A percentile compares a stretch with the other conserved stretches of the same genome.
phyloP scores from a whole-genome alignment of 2,888 invertebrate species.

The Caenorhabditis angaria region DNA sequence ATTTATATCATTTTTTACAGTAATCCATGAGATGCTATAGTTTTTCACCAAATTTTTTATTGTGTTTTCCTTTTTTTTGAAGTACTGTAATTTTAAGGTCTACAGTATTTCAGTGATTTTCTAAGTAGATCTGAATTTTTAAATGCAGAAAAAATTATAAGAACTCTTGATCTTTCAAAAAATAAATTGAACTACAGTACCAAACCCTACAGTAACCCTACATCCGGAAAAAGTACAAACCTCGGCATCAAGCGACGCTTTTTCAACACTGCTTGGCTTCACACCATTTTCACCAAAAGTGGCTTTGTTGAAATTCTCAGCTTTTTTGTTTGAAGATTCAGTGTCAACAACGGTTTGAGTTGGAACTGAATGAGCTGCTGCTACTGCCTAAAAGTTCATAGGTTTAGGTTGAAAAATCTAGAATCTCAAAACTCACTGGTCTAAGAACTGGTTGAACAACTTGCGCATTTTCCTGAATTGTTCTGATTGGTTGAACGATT shows the following conservation, averaged over 20 bases:
- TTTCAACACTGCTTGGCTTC: constrained; percentile 25
- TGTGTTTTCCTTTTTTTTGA: neutral
- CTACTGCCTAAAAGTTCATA: neutral
- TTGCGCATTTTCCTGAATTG: constrained; percentile 33
- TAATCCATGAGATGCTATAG: too few relatives aligned
- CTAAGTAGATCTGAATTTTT: neutral
- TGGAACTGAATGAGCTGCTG: constrained; percentile 22
- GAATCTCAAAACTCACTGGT: constrained; percentile 10
- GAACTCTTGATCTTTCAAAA: too few relatives aligned
- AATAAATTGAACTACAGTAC: too few relatives aligned
- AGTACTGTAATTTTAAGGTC: neutral
- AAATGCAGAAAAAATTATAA: neutral
- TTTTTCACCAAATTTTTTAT: neutral
- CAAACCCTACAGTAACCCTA: neutral
- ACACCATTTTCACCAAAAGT: constrained; percentile 9
- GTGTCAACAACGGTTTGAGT: constrained; percentile 28
- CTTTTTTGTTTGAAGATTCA: constrained; percentile 32
- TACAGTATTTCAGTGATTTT: neutral
- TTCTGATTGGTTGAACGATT: constrained; percentile 38
- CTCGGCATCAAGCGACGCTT: constrained; percentile 34
- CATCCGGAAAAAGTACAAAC: constrained; percentile 7
- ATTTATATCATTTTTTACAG: too few relatives aligned
- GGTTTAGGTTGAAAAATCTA: neutral
- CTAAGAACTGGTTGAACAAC: constrained; percentile 33
- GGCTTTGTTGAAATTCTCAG: constrained; percentile 25